These are phyloP conservation scores for Perizoma affinitatum DNA, from an alignment of 2,888 invertebrate species.

Conservation along the genomic window DNA sequence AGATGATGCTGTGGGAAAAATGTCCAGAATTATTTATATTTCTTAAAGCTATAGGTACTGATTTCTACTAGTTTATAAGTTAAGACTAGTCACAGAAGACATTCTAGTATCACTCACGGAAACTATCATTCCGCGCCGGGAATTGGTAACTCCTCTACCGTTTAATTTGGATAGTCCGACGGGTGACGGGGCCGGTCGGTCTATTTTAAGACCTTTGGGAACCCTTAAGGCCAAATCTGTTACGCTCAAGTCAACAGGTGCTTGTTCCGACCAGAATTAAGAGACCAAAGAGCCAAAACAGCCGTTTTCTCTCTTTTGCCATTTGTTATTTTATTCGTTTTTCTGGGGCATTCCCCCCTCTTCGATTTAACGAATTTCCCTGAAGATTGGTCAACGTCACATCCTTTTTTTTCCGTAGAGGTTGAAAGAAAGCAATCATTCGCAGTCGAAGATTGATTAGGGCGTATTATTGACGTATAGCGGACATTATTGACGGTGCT, in stretches of 20 bases:
- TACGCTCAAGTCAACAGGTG: conserved; percentile 25
- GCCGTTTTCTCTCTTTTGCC: no score
- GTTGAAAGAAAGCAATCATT: conserved; percentile 16
- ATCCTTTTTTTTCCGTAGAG: conserved; percentile 3
- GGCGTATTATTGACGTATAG: no score
- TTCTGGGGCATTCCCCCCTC: background rate
- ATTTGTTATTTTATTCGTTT: no score
- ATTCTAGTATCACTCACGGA: no score
- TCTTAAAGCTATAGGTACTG: no score
- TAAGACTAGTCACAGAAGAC: no score
- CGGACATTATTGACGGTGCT: conserved; percentile 3
- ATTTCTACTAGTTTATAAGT: no score
- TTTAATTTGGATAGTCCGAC: conserved; percentile 44
- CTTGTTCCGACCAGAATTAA: conserved; percentile 17
- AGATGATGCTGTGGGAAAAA: no score
- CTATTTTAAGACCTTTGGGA: conserved; percentile 36
- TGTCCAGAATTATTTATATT: no score
- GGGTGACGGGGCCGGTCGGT: conserved; percentile 8
- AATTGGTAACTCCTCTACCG: conserved; percentile 53
- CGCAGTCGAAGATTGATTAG: conserved; percentile 25
- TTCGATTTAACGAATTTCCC: background rate
- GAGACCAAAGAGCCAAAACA: no score
- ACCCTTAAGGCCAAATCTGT: conserved; percentile 40
- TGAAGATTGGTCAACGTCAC: background rate
- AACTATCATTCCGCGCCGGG: conserved; percentile 36